phyloP scores from a whole-genome alignment of 2,113 vertebrate species.

The Onychostruthus taczanowskii region DNA sequence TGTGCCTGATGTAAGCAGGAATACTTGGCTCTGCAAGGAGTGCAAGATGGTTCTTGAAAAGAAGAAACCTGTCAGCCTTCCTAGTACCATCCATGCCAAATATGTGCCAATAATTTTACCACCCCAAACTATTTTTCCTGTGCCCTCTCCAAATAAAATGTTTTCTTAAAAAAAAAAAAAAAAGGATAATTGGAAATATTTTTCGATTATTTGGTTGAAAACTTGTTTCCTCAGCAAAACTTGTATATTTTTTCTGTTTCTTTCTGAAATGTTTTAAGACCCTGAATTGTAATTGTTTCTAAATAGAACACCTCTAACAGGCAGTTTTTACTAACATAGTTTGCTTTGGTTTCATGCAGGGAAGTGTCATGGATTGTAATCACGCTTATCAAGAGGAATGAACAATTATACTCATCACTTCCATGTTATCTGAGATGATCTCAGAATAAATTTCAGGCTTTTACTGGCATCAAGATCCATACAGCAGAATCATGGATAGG shows the following conservation, averaged over 20 bases:
- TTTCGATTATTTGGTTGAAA: not conserved
- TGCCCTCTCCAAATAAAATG: not conserved
- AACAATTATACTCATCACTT: not conserved
- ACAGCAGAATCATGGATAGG: not conserved
- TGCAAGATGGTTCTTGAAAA: not conserved
- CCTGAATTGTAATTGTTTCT: not conserved
- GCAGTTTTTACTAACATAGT: not conserved
- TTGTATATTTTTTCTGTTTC: not conserved
- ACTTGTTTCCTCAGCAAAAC: not conserved
- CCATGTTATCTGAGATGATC: not conserved
- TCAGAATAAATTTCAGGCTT: not conserved
- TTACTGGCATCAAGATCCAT: not conserved
- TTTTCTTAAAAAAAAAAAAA: not conserved
- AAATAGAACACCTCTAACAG: not conserved
- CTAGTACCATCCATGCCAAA: not conserved
- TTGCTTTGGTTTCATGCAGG: not conserved
- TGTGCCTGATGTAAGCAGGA: not conserved
- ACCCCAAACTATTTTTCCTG: not conserved
- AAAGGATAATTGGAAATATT: not conserved
- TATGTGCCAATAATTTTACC: not conserved
- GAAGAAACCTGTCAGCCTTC: not conserved
- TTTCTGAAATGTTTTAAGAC: not conserved
- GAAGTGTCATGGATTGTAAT: not conserved
- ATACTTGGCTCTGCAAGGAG: not conserved
- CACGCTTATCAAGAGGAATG: not conserved